Evolutionary conservation across 2,113 vertebrate genomes (phyloP), one percentile per base, ranked within the genome.

Genomic region (Phyllostomus hastatus): DNA sequence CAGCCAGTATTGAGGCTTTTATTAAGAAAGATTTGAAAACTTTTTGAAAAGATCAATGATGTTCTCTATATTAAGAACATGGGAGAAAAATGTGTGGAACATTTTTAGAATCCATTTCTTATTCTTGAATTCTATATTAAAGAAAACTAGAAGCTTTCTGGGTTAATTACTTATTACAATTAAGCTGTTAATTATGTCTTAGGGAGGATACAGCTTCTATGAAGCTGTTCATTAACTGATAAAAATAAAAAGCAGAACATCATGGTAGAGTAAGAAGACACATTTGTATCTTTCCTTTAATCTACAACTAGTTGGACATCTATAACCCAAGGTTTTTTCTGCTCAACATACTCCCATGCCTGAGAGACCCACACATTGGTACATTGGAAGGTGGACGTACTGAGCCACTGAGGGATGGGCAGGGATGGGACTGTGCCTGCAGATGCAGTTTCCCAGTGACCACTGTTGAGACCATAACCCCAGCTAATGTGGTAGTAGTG

Each of bases 161-260:
- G n/a, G 76, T 80, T 96, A 97, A 97, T 97, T 97, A 83, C 67
- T 89, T 93, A 75, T 93, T 93, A 93, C 16, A 96, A 96, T 96
- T 96, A 94, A 95, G 95, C 59, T 81, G 83, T 97, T 97, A 97
- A 97, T 97, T 94, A 97, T 97, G 97, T 96, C 79, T 89, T 91
- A 69, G 59, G 66, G 76, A 96, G 43, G 73, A 90, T 88, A 69
- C 87, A 84, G 82, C 75, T 97, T 78, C 80, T 70, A 96, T 91
- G 75, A 97, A 95, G 35, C 78, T 70, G 86, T 61, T 96, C 57
- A 93, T 96, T 97, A 95, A 93, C 72, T 88, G 73, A 84, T 69
- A 91, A 96, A 97, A 95, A 94, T 95, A 75, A 96, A 95, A 92
- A 59, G 10, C 24, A 80, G 50, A 35, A 4, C 20, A 79, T 35